Evolutionary conservation across 2,797 vertebrate species (phyloP), one percentile per base, ranked within the genome.

Genomic region (Cryptoprocta ferox): DNA sequence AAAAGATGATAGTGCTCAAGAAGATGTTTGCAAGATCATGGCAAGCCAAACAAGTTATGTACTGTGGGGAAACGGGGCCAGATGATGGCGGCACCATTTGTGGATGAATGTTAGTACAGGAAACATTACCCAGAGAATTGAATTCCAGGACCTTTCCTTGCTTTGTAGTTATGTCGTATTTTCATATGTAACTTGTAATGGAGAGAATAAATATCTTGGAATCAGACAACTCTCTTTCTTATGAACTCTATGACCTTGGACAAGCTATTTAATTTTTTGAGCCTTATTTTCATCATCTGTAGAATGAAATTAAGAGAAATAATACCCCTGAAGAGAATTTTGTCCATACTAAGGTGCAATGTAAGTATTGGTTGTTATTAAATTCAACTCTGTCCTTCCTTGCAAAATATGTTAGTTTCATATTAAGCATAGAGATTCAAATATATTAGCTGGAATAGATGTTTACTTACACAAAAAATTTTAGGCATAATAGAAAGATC

Each of bases 1-100:
- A 94, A 90, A 96, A 89, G 73, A 96, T 82, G 95, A 94, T 84
- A 94, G 78, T 48, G 86, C 78, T 97, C 39, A 56, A 84, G 82
- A 86, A 86, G 91, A 87, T 89, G 68, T 73, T 97, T 94, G 95
- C 86, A 78, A 81, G 80, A 76, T 39, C 82, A 61, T 13, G 56
- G 50, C 45, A 73, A 95, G 78, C 30, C 93, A 91, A 28, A 94
- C 66, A 37, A 71, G 82, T 71, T 66, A 88, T 59, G 92, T 56
- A 30, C 93, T 88, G 59, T 89, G 84, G 73, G 79, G 89, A 91
- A 91, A 91, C 13, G 42, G 73, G 84, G 56, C 65, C 94, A 95
- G 96, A 95, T 95, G 94, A 70, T 15, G 8, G 61, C 3, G 2
- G 83, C 37, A 8, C 73, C 76, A n/a, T 65, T 68, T 96, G 89